These are phyloP conservation scores for Drosophila willistoni DNA, from an alignment of 1,140 invertebrate species.

Conservation along the genomic window DNA sequence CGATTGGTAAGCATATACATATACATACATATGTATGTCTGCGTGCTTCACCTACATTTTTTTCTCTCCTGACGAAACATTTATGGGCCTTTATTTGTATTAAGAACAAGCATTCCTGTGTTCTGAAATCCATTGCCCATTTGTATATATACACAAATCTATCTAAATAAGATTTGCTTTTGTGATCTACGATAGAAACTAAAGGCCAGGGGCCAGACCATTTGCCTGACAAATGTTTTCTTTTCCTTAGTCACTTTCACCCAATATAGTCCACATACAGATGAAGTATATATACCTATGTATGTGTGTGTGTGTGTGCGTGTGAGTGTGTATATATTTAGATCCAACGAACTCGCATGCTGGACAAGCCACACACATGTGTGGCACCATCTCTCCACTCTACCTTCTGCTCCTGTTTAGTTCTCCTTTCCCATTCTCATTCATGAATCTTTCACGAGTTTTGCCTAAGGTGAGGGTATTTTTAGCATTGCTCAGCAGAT, in stretches of 20 bases:
- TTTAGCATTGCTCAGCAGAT: slow-evolving; percentile 43
- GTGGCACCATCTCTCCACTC: slow-evolving; percentile 34
- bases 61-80: not conserved
- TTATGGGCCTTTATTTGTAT: slow-evolving; percentile 1
- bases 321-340: not conserved
- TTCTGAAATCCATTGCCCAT: not conserved
- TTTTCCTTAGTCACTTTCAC: slow-evolving; percentile 63
- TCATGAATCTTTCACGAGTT: slow-evolving; percentile 27
- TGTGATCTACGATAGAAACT: slow-evolving; percentile 29
- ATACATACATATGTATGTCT: not conserved
- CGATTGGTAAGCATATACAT: not conserved
- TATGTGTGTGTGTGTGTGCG: not conserved
- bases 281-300: slow-evolving; percentile 20
- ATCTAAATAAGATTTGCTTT: too few species aligned
- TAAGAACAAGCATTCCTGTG: not conserved
- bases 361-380: slow-evolving; percentile 44
- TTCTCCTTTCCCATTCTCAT: slow-evolving; percentile 5
- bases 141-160: not conserved
- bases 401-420: slow-evolving; percentile 23
- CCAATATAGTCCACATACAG: slow-evolving; percentile 26
- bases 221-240: slow-evolving; percentile 66
- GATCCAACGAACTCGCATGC: slow-evolving; percentile 22
- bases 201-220: not conserved
- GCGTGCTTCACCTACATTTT: slow-evolving; percentile 1
- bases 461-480: slow-evolving; percentile 51